phyloP scores from a whole-genome alignment of 2,113 vertebrate genomes.

The Drymodes brunneopygia region DNA sequence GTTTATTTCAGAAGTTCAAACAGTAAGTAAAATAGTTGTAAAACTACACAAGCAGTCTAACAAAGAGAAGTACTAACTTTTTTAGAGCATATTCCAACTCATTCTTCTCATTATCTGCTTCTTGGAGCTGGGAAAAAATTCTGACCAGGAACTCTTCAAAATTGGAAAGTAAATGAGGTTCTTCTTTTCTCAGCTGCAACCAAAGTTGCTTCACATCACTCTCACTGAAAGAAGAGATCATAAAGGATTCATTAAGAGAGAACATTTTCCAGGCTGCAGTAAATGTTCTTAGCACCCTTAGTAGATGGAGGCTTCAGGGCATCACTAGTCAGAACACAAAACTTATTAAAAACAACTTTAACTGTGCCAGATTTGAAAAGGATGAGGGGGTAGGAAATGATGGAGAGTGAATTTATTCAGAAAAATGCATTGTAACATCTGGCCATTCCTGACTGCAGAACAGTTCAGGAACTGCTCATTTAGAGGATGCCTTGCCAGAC shows the following conservation, averaged over 20 bases:
- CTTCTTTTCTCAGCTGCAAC: slow-evolving; percentile 81
- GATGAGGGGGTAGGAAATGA: not conserved
- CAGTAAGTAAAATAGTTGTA: not conserved
- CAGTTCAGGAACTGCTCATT: not conserved
- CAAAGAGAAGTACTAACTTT: slow-evolving; percentile 72
- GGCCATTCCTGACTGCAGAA: not conserved
- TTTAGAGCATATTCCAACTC: slow-evolving; percentile 84
- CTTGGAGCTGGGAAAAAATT: slow-evolving; percentile 84
- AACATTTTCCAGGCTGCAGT: not conserved
- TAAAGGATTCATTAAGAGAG: not conserved
- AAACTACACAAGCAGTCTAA: not conserved
- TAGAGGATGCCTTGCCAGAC: not conserved
- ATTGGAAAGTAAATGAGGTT: slow-evolving; percentile 83
- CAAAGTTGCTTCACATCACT: slow-evolving; percentile 82
- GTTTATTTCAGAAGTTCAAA: not conserved
- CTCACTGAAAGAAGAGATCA: slow-evolving; percentile 67
- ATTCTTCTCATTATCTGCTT: slow-evolving; percentile 84
- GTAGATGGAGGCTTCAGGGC: not conserved
- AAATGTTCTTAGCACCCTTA: not conserved
- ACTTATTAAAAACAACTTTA: not conserved
- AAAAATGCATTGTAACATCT: not conserved
- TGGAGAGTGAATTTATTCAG: not conserved
- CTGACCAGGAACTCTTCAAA: slow-evolving; percentile 88
- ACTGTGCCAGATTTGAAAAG: not conserved
- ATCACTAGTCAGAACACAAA: not conserved